A percentile compares a stretch with the other conserved stretches of the same genome.
These are phyloP conservation scores for Prionace glauca DNA, from an alignment of 2,797 vertebrate species.

Conservation along the genomic window DNA sequence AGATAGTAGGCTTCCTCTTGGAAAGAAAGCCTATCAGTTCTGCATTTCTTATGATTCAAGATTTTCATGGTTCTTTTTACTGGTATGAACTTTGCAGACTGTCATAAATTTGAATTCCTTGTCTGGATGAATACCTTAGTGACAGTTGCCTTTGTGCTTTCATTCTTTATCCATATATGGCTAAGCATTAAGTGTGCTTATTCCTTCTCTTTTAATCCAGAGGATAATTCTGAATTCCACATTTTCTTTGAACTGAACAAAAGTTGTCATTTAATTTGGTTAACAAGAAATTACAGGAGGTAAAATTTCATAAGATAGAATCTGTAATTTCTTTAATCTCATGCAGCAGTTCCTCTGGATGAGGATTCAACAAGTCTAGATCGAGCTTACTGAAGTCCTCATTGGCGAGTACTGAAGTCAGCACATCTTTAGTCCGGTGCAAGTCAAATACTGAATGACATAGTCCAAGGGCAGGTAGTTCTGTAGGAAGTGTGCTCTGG, in stretches of 20 bases:
- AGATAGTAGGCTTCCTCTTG: background rate
- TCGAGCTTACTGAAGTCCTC: conserved; percentile 79
- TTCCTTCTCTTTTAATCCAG: no score
- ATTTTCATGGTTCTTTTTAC: background rate
- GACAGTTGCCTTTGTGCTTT: background rate
- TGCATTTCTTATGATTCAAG: background rate
- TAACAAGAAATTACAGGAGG: background rate
- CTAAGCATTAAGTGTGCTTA: background rate
- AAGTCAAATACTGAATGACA: conserved; percentile 83
- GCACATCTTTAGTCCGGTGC: conserved; percentile 68
- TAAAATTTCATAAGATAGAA: background rate
- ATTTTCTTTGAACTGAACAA: background rate
- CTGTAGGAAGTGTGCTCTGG: conserved; percentile 53
- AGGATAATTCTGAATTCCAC: background rate
- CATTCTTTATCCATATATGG: background rate
- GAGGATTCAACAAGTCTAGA: conserved; percentile 52
- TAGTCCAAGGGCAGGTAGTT: conserved; percentile 62
- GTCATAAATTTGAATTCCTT: background rate
- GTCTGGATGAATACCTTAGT: background rate
- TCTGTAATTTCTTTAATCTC: background rate
- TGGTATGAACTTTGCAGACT: background rate
- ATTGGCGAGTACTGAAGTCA: conserved; percentile 74
- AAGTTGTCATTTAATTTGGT: background rate
- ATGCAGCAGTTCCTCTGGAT: conserved; percentile 46
- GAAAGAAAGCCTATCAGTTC: background rate